Conservation (phyloP, 2,113 vertebrate species). For the Xiphophorus couchianus region DNA sequence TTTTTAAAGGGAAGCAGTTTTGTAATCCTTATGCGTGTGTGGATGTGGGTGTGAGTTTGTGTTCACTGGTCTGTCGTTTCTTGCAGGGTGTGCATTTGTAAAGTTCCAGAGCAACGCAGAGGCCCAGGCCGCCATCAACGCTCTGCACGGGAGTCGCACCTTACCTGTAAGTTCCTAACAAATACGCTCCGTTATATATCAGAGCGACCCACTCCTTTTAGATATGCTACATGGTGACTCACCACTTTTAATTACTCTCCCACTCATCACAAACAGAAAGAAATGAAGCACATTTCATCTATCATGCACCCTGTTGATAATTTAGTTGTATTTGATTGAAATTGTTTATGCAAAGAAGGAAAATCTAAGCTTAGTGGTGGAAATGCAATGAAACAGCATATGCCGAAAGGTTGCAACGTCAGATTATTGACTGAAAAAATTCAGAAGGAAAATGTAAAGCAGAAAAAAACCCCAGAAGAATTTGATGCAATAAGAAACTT, state of each 20-base stretch:
- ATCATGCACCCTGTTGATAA: not conserved
- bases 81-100: slow-evolving; percentile 81
- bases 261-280: slow-evolving; percentile 39
- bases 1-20: slow-evolving; percentile 70
- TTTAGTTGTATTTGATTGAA: not conserved
- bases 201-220: slow-evolving; percentile 38
- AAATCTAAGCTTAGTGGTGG: not conserved
- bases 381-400: not conserved
- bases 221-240: slow-evolving; percentile 59
- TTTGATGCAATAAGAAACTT: not conserved
- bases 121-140: slow-evolving; percentile 81
- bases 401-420: no score
- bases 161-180: slow-evolving; percentile 73
- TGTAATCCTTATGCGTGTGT: slow-evolving; percentile 14
- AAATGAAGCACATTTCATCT: not conserved
- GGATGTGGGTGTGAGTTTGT: slow-evolving; percentile 30
- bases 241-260: slow-evolving; percentile 60
- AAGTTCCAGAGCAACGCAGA: slow-evolving; percentile 83
- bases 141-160: slow-evolving; percentile 82
- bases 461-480: not conserved
- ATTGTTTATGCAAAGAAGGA: not conserved
- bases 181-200: not conserved
- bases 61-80: slow-evolving; percentile 64
- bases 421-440: no score
- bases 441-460: no score